A percentile compares a stretch with the other conserved stretches of the same genome.
Evolutionary conservation across 2,888 invertebrate species (phyloP).

Genomic region (Dryocosmus kuriphilus): DNA sequence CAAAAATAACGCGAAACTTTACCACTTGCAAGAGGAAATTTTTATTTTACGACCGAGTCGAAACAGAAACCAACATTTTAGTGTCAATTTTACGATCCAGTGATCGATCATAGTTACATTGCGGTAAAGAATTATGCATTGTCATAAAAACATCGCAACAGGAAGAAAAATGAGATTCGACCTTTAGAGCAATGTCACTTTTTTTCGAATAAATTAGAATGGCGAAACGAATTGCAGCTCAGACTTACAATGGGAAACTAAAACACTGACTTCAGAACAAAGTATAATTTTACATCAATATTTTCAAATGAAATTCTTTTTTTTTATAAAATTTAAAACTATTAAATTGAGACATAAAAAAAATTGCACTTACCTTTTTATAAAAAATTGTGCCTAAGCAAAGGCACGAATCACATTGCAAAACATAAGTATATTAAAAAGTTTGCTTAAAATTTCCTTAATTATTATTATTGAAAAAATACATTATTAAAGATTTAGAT

Average conservation of each 20-base stretch:
- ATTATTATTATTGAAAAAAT: too few species aligned
- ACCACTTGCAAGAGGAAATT: slow-evolving; percentile 23
- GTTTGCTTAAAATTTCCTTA: too few species aligned
- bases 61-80: background rate
- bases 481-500: too few species aligned
- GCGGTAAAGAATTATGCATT: background rate
- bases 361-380: background rate
- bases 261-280: too few species aligned
- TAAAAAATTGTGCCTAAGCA: background rate
- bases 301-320: background rate
- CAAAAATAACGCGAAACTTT: slow-evolving; percentile 23
- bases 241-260: background rate
- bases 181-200: background rate
- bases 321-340: background rate
- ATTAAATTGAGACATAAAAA: background rate
- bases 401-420: background rate
- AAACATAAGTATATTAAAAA: background rate
- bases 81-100: background rate
- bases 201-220: slow-evolving; percentile 17
- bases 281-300: too few species aligned
- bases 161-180: background rate
- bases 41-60: background rate
- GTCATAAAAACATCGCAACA: background rate
- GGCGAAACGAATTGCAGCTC: background rate
- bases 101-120: background rate